These are phyloP conservation scores for Gymnocheta viridis DNA, from an alignment of 2,888 invertebrate species.

Conservation along the genomic window DNA sequence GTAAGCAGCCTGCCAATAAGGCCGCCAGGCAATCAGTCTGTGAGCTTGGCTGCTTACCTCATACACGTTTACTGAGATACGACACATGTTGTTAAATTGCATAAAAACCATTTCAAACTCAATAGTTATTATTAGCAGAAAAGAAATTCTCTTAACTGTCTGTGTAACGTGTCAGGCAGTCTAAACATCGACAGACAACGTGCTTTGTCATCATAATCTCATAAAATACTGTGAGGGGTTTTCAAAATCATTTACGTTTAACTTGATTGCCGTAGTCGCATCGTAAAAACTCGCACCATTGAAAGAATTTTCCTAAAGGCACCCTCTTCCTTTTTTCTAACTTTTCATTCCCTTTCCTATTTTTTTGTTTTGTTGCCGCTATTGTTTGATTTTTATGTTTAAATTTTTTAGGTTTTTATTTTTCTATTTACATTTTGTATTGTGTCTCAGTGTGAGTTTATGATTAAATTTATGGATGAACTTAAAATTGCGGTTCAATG, in stretches of 20 bases:
- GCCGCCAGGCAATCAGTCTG: neutral
- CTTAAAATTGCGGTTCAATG: slow-evolving; percentile 65
- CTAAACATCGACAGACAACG: slow-evolving; percentile 34
- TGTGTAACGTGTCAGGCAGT: slow-evolving; percentile 23
- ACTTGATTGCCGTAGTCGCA: slow-evolving; percentile 48
- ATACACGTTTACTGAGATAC: neutral
- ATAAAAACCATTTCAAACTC: slow-evolving; percentile 11
- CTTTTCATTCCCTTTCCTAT: neutral
- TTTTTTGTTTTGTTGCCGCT: neutral
- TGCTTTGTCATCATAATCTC: slow-evolving; percentile 69
- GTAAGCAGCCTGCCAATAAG: slow-evolving; percentile 6
- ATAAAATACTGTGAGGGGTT: slow-evolving; percentile 58
- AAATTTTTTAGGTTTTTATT: slow-evolving; percentile 46
- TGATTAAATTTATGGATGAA: slow-evolving; percentile 63
- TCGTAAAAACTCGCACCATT: slow-evolving; percentile 40
- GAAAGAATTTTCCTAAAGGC: slow-evolving; percentile 62
- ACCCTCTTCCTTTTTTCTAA: slow-evolving; percentile 34
- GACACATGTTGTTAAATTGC: slow-evolving; percentile 35
- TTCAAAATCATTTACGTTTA: slow-evolving; percentile 52
- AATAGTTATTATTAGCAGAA: neutral
- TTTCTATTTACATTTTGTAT: slow-evolving; percentile 29
- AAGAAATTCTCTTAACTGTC: slow-evolving; percentile 11
- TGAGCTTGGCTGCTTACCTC: slow-evolving; percentile 1
- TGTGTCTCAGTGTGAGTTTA: slow-evolving; percentile 39
- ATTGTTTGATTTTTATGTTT: slow-evolving; percentile 21